Percentiles rank a stretch among this genome's conserved stretches.
phyloP scores from a whole-genome alignment of 2,888 invertebrate genomes.

The Pseudococcus viburni region DNA sequence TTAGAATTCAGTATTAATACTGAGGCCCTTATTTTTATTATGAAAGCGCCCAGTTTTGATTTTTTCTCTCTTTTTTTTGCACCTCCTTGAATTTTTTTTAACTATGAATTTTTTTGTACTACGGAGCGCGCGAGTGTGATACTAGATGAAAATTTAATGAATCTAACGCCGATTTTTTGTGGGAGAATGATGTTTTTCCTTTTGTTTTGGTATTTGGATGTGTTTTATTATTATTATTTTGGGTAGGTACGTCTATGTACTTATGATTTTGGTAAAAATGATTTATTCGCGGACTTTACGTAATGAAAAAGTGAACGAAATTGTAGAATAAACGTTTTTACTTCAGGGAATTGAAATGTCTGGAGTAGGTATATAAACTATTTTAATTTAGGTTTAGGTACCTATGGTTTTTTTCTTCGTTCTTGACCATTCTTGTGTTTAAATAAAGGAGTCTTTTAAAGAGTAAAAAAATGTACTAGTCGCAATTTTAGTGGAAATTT shows the following conservation, averaged over 20 bases:
- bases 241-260: background rate
- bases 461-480: conserved; percentile 7
- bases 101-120: background rate
- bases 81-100: background rate
- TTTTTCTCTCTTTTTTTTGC: conserved; percentile 2
- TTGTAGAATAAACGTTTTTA: conserved; percentile 46
- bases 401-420: background rate
- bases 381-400: background rate
- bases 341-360: background rate
- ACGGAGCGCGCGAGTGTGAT: conserved; percentile 20
- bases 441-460: background rate
- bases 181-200: background rate
- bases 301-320: conserved; percentile 30
- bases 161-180: background rate
- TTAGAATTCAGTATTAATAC: conserved; percentile 63
- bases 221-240: background rate
- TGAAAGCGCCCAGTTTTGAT: conserved; percentile 64
- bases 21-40: conserved; percentile 66
- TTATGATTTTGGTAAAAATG: conserved; percentile 19
- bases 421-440: background rate
- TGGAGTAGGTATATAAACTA: background rate
- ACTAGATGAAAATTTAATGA: conserved; percentile 10
- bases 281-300: conserved; percentile 40
- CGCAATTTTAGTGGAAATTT: conserved; percentile 20
- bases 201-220: background rate